Conservation (phyloP, 2,888 invertebrate genomes). For the Drosophila neotestacea region DNA sequence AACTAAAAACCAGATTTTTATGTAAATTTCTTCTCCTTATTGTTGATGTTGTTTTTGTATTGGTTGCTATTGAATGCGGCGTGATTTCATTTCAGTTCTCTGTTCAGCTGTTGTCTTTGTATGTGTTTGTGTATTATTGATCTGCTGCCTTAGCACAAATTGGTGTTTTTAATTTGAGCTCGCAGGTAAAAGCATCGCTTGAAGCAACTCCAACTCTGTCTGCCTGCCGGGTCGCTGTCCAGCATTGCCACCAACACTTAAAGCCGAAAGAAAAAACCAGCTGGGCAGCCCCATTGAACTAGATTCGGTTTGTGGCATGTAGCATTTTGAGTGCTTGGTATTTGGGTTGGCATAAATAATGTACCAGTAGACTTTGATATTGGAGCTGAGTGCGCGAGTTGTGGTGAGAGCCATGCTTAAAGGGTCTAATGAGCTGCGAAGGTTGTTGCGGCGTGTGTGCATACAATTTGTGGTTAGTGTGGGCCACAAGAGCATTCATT, state of each 20-base stretch:
- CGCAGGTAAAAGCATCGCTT: slow-evolving; percentile 63
- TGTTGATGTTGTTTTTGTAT: slow-evolving; percentile 16
- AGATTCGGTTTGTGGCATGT: slow-evolving; percentile 76
- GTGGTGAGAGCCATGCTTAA: slow-evolving; percentile 37
- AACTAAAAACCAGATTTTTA: slow-evolving; percentile 70
- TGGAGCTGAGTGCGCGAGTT: slow-evolving; percentile 39
- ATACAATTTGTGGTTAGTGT: slow-evolving; percentile 45
- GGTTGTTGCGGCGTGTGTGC: slow-evolving; percentile 52
- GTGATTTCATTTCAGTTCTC: slow-evolving; percentile 65
- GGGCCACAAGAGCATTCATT: slow-evolving; percentile 16
- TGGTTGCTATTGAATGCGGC: slow-evolving; percentile 30
- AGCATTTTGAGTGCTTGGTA: slow-evolving; percentile 56
- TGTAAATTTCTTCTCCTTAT: slow-evolving; percentile 62
- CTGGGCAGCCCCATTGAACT: slow-evolving; percentile 81
- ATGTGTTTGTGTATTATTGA: slow-evolving; percentile 59
- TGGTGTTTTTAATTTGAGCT: slow-evolving; percentile 66
- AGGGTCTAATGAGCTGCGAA: slow-evolving; percentile 70
- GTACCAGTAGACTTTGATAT: slow-evolving; percentile 35
- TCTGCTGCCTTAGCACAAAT: slow-evolving; percentile 64
- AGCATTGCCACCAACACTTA: slow-evolving; percentile 31
- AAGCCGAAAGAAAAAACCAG: slow-evolving; percentile 58
- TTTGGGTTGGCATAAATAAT: slow-evolving; percentile 70
- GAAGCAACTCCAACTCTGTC: slow-evolving; percentile 30
- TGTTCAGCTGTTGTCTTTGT: slow-evolving; percentile 34
- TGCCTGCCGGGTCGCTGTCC: slow-evolving; percentile 20